Evolutionary conservation across 2,113 vertebrate genomes (phyloP).

Genomic region (Callorhinus ursinus): DNA sequence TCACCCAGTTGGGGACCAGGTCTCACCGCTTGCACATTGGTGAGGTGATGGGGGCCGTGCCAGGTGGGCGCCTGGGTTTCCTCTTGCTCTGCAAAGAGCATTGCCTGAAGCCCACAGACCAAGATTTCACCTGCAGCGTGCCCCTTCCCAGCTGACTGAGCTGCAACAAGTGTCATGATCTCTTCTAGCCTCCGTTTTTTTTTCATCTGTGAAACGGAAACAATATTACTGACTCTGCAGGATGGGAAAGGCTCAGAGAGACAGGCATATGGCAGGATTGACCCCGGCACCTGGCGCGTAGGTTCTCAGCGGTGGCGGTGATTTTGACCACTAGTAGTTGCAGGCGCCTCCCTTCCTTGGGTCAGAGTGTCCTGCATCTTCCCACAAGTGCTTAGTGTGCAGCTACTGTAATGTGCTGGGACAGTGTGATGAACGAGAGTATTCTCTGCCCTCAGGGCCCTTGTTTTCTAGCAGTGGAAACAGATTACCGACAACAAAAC

Average conservation of each 20-base stretch:
- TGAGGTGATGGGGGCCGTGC: neutral
- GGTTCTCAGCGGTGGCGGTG: neutral
- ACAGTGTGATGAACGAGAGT: neutral
- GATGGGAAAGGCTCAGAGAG: neutral
- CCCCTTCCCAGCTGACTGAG: neutral
- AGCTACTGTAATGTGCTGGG: neutral
- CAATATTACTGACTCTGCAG: neutral
- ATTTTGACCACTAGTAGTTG: neutral
- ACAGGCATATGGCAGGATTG: neutral
- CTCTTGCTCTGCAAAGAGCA: neutral
- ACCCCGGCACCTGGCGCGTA: accelerated
- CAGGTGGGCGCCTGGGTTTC: neutral
- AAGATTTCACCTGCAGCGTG: neutral
- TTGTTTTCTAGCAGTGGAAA: neutral
- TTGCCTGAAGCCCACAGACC: neutral
- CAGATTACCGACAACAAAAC: neutral
- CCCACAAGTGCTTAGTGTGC: neutral
- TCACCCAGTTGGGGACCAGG: neutral
- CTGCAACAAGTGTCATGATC: no score
- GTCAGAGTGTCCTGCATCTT: neutral
- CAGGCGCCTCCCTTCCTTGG: neutral
- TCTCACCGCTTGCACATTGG: neutral
- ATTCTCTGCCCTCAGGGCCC: neutral
- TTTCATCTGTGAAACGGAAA: neutral
- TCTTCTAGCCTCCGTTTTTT: neutral